phyloP scores from a whole-genome alignment of 2,888 invertebrate genomes.

The Cantharis flavilabris region DNA sequence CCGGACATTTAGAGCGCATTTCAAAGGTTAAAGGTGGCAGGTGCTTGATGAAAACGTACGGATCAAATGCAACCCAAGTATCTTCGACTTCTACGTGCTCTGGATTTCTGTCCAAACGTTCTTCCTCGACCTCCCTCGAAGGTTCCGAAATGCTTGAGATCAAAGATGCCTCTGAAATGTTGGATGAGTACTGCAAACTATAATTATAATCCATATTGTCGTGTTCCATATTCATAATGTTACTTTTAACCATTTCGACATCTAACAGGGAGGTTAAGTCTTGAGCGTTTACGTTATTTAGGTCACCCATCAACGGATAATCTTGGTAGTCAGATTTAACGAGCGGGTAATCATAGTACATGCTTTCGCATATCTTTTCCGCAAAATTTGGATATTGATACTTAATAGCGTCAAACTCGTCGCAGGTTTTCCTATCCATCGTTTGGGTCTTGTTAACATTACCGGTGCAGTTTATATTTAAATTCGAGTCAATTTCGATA shows the following conservation, averaged over 20 bases:
- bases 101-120: conserved; percentile 50
- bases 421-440: conserved; percentile 43
- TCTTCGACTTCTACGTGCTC: conserved; percentile 58
- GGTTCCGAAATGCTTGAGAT: conserved; percentile 45
- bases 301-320: conserved; percentile 51
- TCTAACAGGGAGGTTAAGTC: conserved; percentile 60
- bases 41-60: conserved; percentile 89
- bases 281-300: conserved; percentile 54
- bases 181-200: conserved; percentile 34
- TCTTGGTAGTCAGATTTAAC: conserved; percentile 52
- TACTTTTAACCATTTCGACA: conserved; percentile 57
- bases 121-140: conserved; percentile 40
- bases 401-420: conserved; percentile 41
- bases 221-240: conserved; percentile 40
- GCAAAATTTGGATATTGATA: conserved; percentile 46
- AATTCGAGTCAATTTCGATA: conserved; percentile 46
- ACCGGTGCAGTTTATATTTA: conserved; percentile 41
- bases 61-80: conserved; percentile 83
- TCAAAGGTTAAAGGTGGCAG: conserved; percentile 81
- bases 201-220: conserved; percentile 48
- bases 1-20: conserved; percentile 75
- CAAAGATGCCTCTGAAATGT: conserved; percentile 35
- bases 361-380: conserved; percentile 51
- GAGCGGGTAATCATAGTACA: conserved; percentile 52
- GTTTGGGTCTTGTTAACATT: conserved; percentile 42